phyloP scores from a whole-genome alignment of 2,888 invertebrate genomes.

The Hofmannophila pseudospretella region DNA sequence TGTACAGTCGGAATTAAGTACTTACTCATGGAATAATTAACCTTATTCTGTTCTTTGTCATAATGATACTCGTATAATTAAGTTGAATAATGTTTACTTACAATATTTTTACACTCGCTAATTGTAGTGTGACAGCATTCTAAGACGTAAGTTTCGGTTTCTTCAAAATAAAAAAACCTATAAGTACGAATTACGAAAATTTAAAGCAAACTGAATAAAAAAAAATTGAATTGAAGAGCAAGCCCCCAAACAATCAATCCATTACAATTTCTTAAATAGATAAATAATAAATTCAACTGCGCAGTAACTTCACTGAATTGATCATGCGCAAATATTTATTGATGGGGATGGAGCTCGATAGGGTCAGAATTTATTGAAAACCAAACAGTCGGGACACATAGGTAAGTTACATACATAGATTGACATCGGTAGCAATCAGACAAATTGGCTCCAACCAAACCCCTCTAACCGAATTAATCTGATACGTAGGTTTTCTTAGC shows the following conservation, averaged over 20 bases:
- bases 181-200: too few species aligned
- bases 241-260: constrained; percentile 12
- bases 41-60: too few species aligned
- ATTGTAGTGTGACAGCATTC: too few species aligned
- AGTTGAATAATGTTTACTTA: too few species aligned
- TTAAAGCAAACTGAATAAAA: too few species aligned
- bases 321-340: constrained; percentile 77
- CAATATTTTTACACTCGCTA: too few species aligned
- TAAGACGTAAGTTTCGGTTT: too few species aligned
- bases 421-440: constrained; percentile 75
- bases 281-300: constrained; percentile 48
- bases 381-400: constrained; percentile 44
- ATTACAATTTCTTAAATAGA: constrained; percentile 29
- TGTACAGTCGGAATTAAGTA: not conserved
- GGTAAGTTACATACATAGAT: constrained; percentile 65
- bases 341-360: constrained; percentile 68
- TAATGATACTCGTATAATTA: too few species aligned
- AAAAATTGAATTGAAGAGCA: not conserved
- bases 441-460: constrained; percentile 74
- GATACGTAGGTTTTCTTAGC: constrained; percentile 72
- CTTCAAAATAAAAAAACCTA: too few species aligned
- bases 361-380: constrained; percentile 75
- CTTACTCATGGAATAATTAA: too few species aligned
- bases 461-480: constrained; percentile 74
- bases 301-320: constrained; percentile 67